Percentiles rank a stretch among this genome's conserved stretches.
These are phyloP conservation scores for Porites lutea DNA, from an alignment of 64 coral and sea anemone genomes.

Conservation along the genomic window DNA sequence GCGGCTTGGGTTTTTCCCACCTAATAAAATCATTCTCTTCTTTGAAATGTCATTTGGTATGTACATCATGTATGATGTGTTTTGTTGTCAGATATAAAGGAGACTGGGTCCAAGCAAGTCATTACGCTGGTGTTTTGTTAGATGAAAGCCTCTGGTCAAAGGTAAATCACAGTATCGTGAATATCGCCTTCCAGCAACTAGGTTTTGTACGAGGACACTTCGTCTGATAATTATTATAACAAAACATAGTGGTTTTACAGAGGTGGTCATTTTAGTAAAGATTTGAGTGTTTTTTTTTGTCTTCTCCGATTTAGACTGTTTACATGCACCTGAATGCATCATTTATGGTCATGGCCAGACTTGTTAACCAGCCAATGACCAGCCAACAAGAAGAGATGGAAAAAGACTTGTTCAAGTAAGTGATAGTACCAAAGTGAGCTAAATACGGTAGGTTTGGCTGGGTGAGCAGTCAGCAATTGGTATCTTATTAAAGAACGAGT, in stretches of 20 bases:
- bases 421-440: no score
- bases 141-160: slow-evolving; percentile 96
- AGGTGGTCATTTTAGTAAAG: no score
- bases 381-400: slow-evolving; percentile 45
- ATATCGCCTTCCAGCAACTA: not conserved
- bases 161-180: slow-evolving; percentile 25
- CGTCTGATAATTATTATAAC: no score
- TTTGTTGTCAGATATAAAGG: slow-evolving; percentile 63
- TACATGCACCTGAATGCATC: slow-evolving; percentile 94
- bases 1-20: no score
- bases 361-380: slow-evolving; percentile 46
- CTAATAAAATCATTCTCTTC: no score
- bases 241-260: no score
- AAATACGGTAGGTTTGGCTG: no score
- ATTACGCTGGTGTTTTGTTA: slow-evolving; percentile 69
- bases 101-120: slow-evolving; percentile 83
- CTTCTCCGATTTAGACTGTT: slow-evolving; percentile 46
- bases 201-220: no score
- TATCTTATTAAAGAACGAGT: no score
- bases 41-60: no score
- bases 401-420: slow-evolving; percentile 79
- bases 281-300: not conserved
- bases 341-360: slow-evolving; percentile 75
- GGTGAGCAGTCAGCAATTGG: no score
- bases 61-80: not conserved